Base-by-base conservation (phyloP, 2,113 vertebrate species). In the Myxocyprinus asiaticus region DNA sequence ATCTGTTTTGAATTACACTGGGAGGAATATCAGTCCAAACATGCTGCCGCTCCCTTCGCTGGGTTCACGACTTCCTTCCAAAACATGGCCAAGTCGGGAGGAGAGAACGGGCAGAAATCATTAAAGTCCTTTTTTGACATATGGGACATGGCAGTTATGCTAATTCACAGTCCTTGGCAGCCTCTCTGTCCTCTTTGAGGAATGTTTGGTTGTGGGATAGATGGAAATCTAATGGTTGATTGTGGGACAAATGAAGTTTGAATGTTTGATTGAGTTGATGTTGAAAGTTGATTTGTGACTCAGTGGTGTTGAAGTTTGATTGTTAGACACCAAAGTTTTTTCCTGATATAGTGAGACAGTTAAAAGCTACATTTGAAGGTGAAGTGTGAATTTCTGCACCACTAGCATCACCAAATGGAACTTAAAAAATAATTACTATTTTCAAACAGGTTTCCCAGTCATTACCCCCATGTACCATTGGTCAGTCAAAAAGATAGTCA, bases 1-100 rank as follows among this genome's bases (percentile, higher is more conserved):
- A 92, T 94, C 95, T 96, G 95, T 89, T 96, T 92, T 90, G 94
- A 94, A 96, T 98, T 97, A 95, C 91, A 90, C 85, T 88, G 91
- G 94, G 85, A 94, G 93, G 90, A 93, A 91, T 92, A 94, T 92
- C 92, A 92, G 93, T 93, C 92, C 91, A 94, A 95, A 94, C 91
- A 94, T 77, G 89, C 93, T 91, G 92, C 89, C 91, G 90, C 82
- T 85, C 80, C 82, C 67, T 77, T 88, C 91, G 90, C 88, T 77
- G 88, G 93, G 92, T 93, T 94, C 94, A 94, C 77, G 90, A 94
- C 93, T 93, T 90, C 84, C 92, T 93, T 92, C 83, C 83, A 92
- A 93, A 95, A 85, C 85, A 92, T 90, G 92, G 94, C 92, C 91
- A 89, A 86, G 85, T 88, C 67, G 66, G 82, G 83, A 90, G 88